phyloP scores from a whole-genome alignment of 2,888 invertebrate species.

The Synanthedon myopaeformis region DNA sequence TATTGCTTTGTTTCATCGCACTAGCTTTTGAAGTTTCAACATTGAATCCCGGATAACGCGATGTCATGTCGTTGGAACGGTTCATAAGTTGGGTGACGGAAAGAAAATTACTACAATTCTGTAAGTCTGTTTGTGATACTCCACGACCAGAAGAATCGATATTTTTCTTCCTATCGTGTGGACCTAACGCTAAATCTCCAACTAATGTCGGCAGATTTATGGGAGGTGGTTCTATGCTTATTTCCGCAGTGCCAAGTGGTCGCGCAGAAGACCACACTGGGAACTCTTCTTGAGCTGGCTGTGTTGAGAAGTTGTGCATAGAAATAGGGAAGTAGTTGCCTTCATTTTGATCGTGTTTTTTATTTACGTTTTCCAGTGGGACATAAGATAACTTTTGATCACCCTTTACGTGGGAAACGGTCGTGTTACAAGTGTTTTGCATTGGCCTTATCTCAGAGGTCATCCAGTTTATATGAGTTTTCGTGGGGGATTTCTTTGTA shows the following conservation, averaged over 20 bases:
- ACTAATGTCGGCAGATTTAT: constrained; percentile 59
- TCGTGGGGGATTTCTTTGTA: constrained; percentile 55
- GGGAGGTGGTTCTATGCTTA: constrained; percentile 61
- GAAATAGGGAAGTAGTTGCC: constrained; percentile 54
- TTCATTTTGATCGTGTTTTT: constrained; percentile 46
- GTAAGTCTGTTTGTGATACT: constrained; percentile 37
- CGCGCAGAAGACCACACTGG: constrained; percentile 58
- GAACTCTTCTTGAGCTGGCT: constrained; percentile 48
- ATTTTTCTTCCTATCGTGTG: constrained; percentile 57
- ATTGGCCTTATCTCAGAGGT: constrained; percentile 58
- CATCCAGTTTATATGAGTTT: constrained; percentile 68
- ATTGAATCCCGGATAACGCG: constrained; percentile 39
- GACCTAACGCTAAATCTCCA: constrained; percentile 58
- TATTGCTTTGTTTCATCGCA: constrained; percentile 38
- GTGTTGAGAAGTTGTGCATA: constrained; percentile 52
- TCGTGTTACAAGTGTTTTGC: constrained; percentile 40
- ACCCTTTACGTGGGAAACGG: constrained; percentile 36
- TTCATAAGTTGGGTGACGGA: constrained; percentile 64
- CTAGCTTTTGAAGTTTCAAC: constrained; percentile 33
- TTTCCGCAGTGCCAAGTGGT: constrained; percentile 56
- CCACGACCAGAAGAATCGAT: constrained; percentile 33
- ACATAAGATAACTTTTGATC: constrained; percentile 33
- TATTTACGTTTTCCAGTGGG: constrained; percentile 29
- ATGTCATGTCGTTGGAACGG: constrained; percentile 44
- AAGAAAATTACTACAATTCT: constrained; percentile 56